Base-by-base conservation (phyloP, 2,113 vertebrate species). In the Entosphenus tridentatus region DNA sequence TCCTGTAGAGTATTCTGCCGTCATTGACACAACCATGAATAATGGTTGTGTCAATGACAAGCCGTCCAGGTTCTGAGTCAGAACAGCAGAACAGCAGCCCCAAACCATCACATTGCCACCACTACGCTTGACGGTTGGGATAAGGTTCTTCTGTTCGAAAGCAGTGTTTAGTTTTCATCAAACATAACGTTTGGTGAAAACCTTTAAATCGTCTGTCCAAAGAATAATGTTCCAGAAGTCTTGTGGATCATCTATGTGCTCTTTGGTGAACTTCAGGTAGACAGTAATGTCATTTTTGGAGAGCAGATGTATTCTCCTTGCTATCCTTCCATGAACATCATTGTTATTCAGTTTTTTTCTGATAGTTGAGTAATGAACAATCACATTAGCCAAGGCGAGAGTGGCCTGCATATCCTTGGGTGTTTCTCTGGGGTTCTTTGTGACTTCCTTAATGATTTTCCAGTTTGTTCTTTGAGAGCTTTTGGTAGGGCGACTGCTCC, bases 241-340 rank as follows among this genome's bases (percentile, higher is more conserved):
- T 39, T 39, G 39, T 39, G 39, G 39, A 39, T 39, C 39, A 39
- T 39, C 39, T 39, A 39, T 62, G 58, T 13, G 13, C 16, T 62
- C 16, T 62, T 62, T 62, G 58, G 58, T 17, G 3, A 62, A 62
- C 13, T 62, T 62, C 13, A 62, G 13, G 16, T 17, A 6, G 58
- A 17, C 58, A 17, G 58, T 17, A 62, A 62, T 62, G 58, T 62
- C 8, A 13, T 62, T 62, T 17, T 62, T 62, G 58, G 58, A 17
- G 58, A 62, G 58, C 58, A 14, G 58, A 14, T 4, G 58, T 62
- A 62, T 62, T 62, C 58, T 62, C 58, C 58, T 62, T 62, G 58
- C 58, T 62, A 62, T 62, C 58, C 58, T 17, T 17, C 58, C 58
- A 62, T 62, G 58, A 62, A 62, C 58, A 62, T 17, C 58, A 62